Evolutionary conservation across 1,140 invertebrate genomes (phyloP).

Genomic region (Zaprionus tsacasi): DNA sequence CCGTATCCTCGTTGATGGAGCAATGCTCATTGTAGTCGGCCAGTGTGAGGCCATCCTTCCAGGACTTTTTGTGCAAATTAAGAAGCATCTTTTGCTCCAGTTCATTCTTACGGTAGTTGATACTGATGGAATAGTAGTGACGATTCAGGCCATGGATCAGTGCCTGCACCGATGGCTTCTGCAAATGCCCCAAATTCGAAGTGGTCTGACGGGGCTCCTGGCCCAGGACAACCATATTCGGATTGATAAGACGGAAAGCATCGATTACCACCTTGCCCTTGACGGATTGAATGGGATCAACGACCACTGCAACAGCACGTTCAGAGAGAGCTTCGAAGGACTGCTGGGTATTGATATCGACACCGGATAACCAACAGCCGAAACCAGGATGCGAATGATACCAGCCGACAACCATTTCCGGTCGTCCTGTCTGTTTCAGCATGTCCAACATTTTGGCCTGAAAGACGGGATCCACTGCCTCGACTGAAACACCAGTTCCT

Average conservation of each 20-base stretch:
- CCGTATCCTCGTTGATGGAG: conserved; percentile 94
- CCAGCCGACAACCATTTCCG: conserved; percentile 99
- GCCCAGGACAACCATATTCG: conserved; percentile 99
- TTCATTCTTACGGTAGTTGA: conserved; percentile 99
- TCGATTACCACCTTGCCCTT: conserved; percentile 99
- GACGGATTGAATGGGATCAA: conserved; percentile 99
- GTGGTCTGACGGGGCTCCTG: conserved; percentile 99
- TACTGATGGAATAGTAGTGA: conserved; percentile 99
- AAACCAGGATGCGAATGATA: conserved; percentile 99
- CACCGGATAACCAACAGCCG: conserved; percentile 99
- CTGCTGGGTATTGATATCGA: conserved; percentile 99
- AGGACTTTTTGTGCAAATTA: conserved; percentile 99
- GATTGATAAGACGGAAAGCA: conserved; percentile 98
- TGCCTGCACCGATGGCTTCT: conserved; percentile 99
- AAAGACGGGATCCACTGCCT: conserved; percentile 99
- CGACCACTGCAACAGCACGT: conserved; percentile 99
- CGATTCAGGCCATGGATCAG: conserved; percentile 99
- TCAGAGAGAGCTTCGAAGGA: conserved; percentile 99
- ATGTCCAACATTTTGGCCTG: conserved; percentile 99
- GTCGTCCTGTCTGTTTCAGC: conserved; percentile 99
- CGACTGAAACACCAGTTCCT: conserved; percentile 97
- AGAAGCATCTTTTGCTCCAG: conserved; percentile 99
- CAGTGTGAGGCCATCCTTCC: conserved; percentile 99
- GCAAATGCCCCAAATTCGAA: conserved; percentile 98
- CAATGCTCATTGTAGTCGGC: conserved; percentile 98